Base-by-base conservation (phyloP, 2,797 vertebrate species). In the Glossophaga mutica region DNA sequence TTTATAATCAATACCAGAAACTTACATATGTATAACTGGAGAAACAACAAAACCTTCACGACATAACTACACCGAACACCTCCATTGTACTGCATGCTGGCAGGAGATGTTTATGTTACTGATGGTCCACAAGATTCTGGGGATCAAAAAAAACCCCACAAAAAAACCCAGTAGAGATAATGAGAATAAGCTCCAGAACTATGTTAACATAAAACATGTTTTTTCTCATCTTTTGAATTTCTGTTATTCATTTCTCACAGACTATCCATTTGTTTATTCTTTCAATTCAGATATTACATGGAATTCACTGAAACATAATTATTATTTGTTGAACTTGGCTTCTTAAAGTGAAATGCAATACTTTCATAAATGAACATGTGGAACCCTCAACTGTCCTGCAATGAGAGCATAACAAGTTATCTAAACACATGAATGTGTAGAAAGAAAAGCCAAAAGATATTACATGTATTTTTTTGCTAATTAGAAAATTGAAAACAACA, bases 301-400 rank as follows among this genome's bases (percentile, higher is more conserved):
- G 52, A 95, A 88, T 91, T 46, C 46, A 71, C 55, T 78, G 74
- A 95, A 97, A 94, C 62, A 68, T 62, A 78, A 85, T 88, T 96
- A 92, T 83, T 71, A 88, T 94, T 82, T 95, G 86, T 96, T 96
- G 93, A 97, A 96, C 39, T 94, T 97, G 95, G 88, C 88, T 91
- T 93, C 82, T 82, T 76, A 46, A 59, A 67, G 32, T 67, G 91
- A 96, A 96, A 97, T 87, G 84, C 21, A 87, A 94, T 83, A 32
- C 90, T 95, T 96, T 52, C 12, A 52, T 77, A 88, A 92, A 83
- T 2, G 0, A 15, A 46, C 52, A 85, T 57, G 24, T 70, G 65
- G 86, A 92, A 71, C 50, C 29, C 57, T 82, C n/a, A 70, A 74
- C 83, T 50, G 68, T 50, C 48, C n/a, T 71, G 52, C 79, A 59